These are phyloP conservation scores for Pitangus sulphuratus DNA, from an alignment of 2,797 vertebrate species.

Conservation along the genomic window DNA sequence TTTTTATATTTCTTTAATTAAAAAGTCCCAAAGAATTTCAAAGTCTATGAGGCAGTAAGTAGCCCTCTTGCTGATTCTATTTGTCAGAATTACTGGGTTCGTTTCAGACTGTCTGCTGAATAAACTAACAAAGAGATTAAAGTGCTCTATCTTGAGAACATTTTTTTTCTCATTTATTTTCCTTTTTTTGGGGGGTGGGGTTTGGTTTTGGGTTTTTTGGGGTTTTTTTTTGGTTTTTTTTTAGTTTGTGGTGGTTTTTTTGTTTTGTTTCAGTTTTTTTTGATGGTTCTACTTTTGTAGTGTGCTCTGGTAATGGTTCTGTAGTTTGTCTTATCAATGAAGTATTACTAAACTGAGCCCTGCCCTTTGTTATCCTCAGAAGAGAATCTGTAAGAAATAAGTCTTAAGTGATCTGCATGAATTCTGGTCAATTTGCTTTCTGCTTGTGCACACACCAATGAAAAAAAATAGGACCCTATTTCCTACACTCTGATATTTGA, in stretches of 20 bases:
- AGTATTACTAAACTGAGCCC: background rate
- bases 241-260: background rate
- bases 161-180: background rate
- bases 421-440: background rate
- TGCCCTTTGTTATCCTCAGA: background rate
- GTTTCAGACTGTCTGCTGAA: background rate
- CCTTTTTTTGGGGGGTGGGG: too few relatives aligned
- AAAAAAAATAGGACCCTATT: background rate
- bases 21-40: background rate
- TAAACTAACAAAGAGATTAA: background rate
- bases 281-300: background rate
- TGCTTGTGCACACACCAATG: background rate
- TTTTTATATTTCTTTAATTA: conserved; percentile 32
- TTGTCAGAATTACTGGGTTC: background rate
- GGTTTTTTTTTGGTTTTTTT: too few relatives aligned
- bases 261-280: background rate
- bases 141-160: background rate
- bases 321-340: background rate
- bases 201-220: background rate
- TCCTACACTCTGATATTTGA: conserved; percentile 53
- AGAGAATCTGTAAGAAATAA: background rate
- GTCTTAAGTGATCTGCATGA: background rate
- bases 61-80: background rate
- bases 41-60: background rate
- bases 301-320: background rate